Evolutionary conservation across 2,888 invertebrate genomes (phyloP), one percentile per base, ranked within the genome.

Genomic region (Omphaloscelis lunosa): DNA sequence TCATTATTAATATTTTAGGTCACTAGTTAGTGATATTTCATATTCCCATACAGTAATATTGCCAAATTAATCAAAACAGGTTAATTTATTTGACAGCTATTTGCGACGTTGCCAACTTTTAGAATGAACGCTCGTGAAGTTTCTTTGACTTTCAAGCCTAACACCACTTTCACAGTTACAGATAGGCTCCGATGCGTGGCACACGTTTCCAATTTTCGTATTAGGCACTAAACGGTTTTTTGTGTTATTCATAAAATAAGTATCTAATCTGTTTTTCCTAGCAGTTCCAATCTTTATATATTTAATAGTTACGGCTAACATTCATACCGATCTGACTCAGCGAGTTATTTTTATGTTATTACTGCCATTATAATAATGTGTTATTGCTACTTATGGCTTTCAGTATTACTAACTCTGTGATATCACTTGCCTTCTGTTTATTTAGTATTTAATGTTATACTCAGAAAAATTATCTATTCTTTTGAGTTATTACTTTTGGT

Each of bases 301-400:
- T 77, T 73, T 63, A 65, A 86, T 70, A 74, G 79, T 75, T 56
- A 84, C 53, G 68, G 29, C 74, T 66, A 63, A 61, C 70, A 61
- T 62, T 58, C 45, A 68, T 78, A 76, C 59, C 59, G 79, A 58
- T 79, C 61, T 75, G 67, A 75, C 15, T 78, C 66, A 72, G 82
- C 71, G 8, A 75, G 65, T 78, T 82, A 75, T 72, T 59, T 78
- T 83, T 86, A 81, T 81, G 72, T 74, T 75, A 76, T 73, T 75
- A 34, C 62, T 41, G 12, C 20, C 72, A 53, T 75, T 59, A 72
- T 74, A 62, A 58, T 79, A 72, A 75, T 79, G 51, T 74, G 74
- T 72, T 75, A 63, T 67, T 72, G 63, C 45, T 59, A 67, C 12
- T 69, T 69, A 71, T 27, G 34, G 23, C 15, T 65, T 67, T 45